Evolutionary conservation across 2,113 vertebrate species (phyloP).

Genomic region (Mystacornis crossleyi): DNA sequence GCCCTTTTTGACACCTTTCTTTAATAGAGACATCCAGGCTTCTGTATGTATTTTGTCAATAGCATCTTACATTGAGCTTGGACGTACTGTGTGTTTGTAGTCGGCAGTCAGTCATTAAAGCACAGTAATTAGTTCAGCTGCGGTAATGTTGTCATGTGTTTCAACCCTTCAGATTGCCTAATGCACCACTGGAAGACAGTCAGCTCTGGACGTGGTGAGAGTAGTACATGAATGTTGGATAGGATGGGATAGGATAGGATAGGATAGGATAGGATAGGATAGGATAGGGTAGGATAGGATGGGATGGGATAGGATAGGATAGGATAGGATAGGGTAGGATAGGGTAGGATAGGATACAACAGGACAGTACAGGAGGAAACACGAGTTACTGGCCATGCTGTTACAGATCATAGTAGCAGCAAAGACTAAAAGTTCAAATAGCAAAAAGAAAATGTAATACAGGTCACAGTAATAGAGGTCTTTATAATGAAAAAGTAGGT

Average conservation of each 20-base stretch:
- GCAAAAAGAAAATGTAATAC: neutral
- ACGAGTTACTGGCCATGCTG: neutral
- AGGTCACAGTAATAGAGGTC: neutral
- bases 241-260: neutral
- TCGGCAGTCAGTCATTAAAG: neutral
- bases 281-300: neutral
- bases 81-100: neutral
- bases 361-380: neutral
- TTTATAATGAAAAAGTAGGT: neutral
- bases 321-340: neutral
- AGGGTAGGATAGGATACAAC: neutral
- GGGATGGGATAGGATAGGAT: neutral
- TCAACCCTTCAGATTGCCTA: neutral
- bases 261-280: neutral
- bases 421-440: neutral
- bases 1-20: neutral
- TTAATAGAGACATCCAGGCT: neutral
- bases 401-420: neutral
- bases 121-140: neutral
- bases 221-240: neutral
- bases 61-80: neutral
- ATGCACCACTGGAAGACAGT: neutral
- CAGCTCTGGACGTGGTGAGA: neutral
- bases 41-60: accelerated
- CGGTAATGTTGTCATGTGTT: neutral